Base-by-base conservation (phyloP, 2,888 invertebrate species). In the Drosophila yooni region DNA sequence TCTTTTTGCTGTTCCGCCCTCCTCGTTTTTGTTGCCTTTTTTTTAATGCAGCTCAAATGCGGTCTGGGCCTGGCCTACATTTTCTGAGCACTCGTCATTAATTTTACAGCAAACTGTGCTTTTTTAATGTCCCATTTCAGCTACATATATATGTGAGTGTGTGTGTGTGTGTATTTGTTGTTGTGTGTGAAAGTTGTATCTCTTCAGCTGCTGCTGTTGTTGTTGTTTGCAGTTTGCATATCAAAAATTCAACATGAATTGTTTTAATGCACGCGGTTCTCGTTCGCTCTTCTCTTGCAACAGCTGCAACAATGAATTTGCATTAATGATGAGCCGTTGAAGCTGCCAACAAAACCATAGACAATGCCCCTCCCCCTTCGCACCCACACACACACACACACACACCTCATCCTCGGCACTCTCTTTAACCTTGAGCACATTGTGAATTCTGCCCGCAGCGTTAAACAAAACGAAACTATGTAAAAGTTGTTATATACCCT, bases 241-340 rank as follows among this genome's bases (percentile, higher is more conserved):
- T 87, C 79, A 87, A 80, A 84, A 83, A 85, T 84, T 70, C 81
- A 80, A 74, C 76, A 82, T 78, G 83, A 85, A 84, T 80, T 83
- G 80, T 82, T 85, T 78, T 82, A 85, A 82, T 79, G 83, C 76
- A 74, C 72, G 76, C 64, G 64, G 67, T 64, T 62, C 61, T 50
- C 51, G 27, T 31, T 65, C 27, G 69, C 51, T 43, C 21, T 56
- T 34, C 58, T 61, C 57, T 27, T 21, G 67, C 65, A 74, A 50
- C 74, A 62, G 78, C 79, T 76, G 82, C 82, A 86, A 84, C 84
- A 84, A 84, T 84, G 84, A 84, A 84, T 86, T 86, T 84, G 84
- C 88, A 88, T 87, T 87, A 87, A 87, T 87, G 88, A 84, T 86
- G 86, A 84, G 85, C 70, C 58, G 74, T 51, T 76, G 73, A 59